These are phyloP conservation scores for Lordiphosa collinella DNA, from an alignment of 1,140 invertebrate genomes.

Conservation along the genomic window DNA sequence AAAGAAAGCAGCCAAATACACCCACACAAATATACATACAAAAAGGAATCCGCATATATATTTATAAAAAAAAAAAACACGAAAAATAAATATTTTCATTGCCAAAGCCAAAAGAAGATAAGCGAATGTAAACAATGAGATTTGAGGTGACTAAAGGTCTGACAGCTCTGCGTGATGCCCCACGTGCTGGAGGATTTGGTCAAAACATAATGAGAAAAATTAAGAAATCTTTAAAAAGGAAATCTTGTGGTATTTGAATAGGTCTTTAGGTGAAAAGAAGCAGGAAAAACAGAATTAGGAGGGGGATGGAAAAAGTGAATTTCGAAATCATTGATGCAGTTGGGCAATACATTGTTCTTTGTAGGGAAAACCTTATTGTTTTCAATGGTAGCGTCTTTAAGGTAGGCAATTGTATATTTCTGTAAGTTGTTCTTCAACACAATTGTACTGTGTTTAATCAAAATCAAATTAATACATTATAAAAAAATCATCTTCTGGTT, in stretches of 20 bases:
- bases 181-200: conserved; percentile 35
- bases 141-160: conserved; percentile 48
- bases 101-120: conserved; percentile 52
- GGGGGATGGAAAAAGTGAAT: too few relatives aligned
- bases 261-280: too few relatives aligned
- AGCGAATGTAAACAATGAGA: conserved; percentile 58
- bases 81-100: conserved; percentile 38
- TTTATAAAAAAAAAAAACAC: conserved; percentile 20
- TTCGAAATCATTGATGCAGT: neutral
- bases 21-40: conserved; percentile 15
- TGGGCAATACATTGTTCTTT: too few relatives aligned
- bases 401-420: too few relatives aligned
- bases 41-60: conserved; percentile 12
- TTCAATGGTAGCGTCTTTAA: too few relatives aligned
- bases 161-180: conserved; percentile 25
- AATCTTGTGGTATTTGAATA: too few relatives aligned
- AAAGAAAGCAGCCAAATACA: conserved; percentile 36
- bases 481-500: too few relatives aligned
- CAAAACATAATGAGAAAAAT: conserved; percentile 2
- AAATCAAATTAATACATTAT: too few relatives aligned
- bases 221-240: too few relatives aligned
- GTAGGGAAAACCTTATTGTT: neutral
- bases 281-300: too few relatives aligned
- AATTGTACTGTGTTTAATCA: too few relatives aligned
- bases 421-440: too few relatives aligned